A percentile compares a stretch with the other conserved stretches of the same genome.
These are phyloP conservation scores for Ormyrus pomaceus DNA, from an alignment of 2,888 invertebrate genomes.

Conservation along the genomic window DNA sequence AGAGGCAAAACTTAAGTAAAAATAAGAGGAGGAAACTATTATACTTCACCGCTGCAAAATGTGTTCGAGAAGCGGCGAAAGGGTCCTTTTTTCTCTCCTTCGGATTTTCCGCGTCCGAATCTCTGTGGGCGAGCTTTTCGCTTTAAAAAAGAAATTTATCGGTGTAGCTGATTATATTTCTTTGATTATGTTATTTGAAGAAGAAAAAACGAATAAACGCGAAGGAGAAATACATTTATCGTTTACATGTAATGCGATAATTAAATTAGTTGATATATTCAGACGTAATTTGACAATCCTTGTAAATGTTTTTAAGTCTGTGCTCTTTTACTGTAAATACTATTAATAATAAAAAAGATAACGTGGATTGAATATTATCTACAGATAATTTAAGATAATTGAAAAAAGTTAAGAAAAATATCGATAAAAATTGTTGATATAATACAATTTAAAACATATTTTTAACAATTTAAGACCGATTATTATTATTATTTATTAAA, in stretches of 20 bases:
- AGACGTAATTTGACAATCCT: conserved; percentile 58
- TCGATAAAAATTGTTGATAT: conserved; percentile 55
- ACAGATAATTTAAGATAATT: conserved; percentile 48
- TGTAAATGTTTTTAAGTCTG: conserved; percentile 57
- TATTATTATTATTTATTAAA: conserved; percentile 45
- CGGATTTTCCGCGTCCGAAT: conserved; percentile 11
- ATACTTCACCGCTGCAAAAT: neutral
- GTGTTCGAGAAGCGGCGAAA: neutral
- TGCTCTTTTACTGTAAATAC: conserved; percentile 57
- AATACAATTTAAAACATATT: conserved; percentile 47
- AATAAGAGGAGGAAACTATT: conserved; percentile 3
- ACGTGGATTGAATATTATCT: conserved; percentile 45
- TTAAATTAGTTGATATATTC: conserved; percentile 53
- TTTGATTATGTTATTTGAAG: conserved; percentile 25
- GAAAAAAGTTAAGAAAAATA: conserved; percentile 50
- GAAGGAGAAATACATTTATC: conserved; percentile 29
- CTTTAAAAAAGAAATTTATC: neutral
- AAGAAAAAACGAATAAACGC: neutral
- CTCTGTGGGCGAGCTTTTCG: conserved; percentile 16
- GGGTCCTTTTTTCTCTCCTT: conserved; percentile 21
- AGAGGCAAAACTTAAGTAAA: conserved; percentile 30
- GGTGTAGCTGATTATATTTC: conserved; percentile 14
- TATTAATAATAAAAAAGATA: conserved; percentile 42
- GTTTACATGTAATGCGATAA: conserved; percentile 46
- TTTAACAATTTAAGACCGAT: conserved; percentile 41